These are phyloP conservation scores for Chrysogorgia sp. DNA, from an alignment of 92 coral and sea anemone genomes.

Conservation along the genomic window DNA sequence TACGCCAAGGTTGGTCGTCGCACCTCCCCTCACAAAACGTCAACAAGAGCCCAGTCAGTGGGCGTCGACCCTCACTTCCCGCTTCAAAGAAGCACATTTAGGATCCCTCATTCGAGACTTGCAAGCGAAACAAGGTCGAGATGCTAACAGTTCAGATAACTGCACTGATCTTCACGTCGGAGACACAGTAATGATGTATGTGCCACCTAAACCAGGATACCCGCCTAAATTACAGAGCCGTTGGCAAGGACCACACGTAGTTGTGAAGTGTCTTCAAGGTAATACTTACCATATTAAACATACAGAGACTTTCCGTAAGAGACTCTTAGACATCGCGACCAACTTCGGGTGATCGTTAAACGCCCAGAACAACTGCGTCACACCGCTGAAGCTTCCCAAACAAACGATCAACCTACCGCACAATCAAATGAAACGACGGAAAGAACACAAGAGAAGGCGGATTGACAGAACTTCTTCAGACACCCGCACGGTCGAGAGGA, in stretches of 20 bases:
- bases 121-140: constrained; percentile 44
- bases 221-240: constrained; percentile 45
- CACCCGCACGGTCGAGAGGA: no score
- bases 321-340: no score
- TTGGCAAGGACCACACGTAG: constrained; percentile 52
- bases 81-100: constrained; percentile 33
- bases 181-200: constrained; percentile 46
- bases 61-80: constrained; percentile 44
- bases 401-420: no score
- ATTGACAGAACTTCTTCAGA: no score
- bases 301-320: constrained; percentile 41
- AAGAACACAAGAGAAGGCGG: no score
- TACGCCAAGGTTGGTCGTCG: constrained; percentile 39
- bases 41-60: constrained; percentile 13
- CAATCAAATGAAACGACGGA: no score
- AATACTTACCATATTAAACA: constrained; percentile 36
- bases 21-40: constrained; percentile 14
- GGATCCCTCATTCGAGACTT: constrained; percentile 3
- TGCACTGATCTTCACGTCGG: constrained; percentile 37
- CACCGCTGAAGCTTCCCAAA: no score
- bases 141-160: constrained; percentile 16
- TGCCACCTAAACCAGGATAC: constrained; percentile 41
- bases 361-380: constrained; percentile 34
- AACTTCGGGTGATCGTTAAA: background rate
- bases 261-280: constrained; percentile 53